Evolutionary conservation across 1,140 invertebrate genomes (phyloP).

Genomic region (Ephestia elutella): DNA sequence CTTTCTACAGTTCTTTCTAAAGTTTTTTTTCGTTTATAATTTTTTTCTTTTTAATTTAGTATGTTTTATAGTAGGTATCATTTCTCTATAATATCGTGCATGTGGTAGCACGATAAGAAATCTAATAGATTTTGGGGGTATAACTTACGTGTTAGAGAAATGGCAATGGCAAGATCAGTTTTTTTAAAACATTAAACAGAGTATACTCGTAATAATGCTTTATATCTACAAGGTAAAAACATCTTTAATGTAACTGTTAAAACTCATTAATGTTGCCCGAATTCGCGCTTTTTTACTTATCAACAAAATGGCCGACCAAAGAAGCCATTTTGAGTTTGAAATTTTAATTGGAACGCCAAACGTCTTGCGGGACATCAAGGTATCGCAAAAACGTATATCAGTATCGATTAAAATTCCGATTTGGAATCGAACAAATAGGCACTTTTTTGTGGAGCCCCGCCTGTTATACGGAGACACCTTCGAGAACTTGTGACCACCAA

Average conservation of each 20-base stretch:
- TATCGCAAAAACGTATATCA: constrained; percentile 57
- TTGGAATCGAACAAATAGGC: constrained; percentile 62
- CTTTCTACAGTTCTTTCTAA: no score
- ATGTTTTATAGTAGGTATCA: no score
- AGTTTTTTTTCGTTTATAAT: no score
- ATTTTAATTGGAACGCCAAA: constrained; percentile 68
- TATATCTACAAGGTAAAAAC: no score
- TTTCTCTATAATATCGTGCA: no score
- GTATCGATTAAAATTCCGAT: constrained; percentile 61
- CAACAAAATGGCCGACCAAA: constrained; percentile 56
- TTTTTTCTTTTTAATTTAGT: no score
- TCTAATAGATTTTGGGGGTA: no score
- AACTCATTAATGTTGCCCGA: constrained; percentile 10
- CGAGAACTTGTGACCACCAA: constrained; percentile 17
- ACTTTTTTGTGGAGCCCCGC: constrained; percentile 53
- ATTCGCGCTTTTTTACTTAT: constrained; percentile 26
- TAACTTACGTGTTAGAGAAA: no score
- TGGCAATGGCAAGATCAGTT: no score
- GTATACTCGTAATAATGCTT: no score
- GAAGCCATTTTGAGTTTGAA: constrained; percentile 64
- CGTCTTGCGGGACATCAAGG: constrained; percentile 42
- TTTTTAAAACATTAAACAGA: no score
- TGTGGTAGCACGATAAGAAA: no score
- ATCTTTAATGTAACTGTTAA: background rate
- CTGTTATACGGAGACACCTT: constrained; percentile 32